A percentile compares a stretch with the other conserved stretches of the same genome.
phyloP scores from a whole-genome alignment of 2,888 invertebrate genomes.

The Oegoconia quadripuncta region DNA sequence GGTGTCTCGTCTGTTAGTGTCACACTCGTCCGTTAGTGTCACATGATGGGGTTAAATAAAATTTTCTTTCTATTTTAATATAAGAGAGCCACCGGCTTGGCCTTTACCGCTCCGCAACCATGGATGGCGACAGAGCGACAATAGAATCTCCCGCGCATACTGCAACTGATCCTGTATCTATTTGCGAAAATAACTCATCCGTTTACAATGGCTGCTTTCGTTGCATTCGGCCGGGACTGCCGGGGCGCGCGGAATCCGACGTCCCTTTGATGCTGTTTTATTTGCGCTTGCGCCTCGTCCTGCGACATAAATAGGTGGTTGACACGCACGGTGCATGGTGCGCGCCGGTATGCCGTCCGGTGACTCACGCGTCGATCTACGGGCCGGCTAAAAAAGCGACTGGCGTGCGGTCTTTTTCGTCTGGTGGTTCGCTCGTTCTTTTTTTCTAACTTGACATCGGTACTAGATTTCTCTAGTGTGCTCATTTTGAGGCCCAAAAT shows the following conservation, averaged over 20 bases:
- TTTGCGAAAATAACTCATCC: slow-evolving; percentile 73
- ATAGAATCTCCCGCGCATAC: slow-evolving; percentile 19
- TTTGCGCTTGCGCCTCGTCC: slow-evolving; percentile 67
- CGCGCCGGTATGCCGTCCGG: slow-evolving; percentile 57
- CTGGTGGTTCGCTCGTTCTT: slow-evolving; percentile 32
- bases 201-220: slow-evolving; percentile 75
- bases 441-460: slow-evolving; percentile 34
- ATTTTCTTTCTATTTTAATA: too few relatives aligned
- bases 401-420: slow-evolving; percentile 46
- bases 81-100: too few relatives aligned
- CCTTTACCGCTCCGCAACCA: background rate
- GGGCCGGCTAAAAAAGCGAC: slow-evolving; percentile 51
- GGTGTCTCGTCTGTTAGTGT: too few relatives aligned
- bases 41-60: too few relatives aligned
- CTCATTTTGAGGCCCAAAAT: too few relatives aligned
- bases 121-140: slow-evolving; percentile 4
- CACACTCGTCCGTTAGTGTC: slow-evolving; percentile 1
- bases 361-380: slow-evolving; percentile 68
- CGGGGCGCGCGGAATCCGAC: slow-evolving; percentile 60
- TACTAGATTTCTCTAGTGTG: slow-evolving; percentile 36
- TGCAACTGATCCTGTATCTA: slow-evolving; percentile 40
- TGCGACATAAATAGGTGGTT: slow-evolving; percentile 77
- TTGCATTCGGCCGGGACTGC: slow-evolving; percentile 47
- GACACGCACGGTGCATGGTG: slow-evolving; percentile 70
- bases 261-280: slow-evolving; percentile 77